These are phyloP conservation scores for Pocillopora meandrina DNA, from an alignment of 92 coral and sea anemone species.

Conservation along the genomic window DNA sequence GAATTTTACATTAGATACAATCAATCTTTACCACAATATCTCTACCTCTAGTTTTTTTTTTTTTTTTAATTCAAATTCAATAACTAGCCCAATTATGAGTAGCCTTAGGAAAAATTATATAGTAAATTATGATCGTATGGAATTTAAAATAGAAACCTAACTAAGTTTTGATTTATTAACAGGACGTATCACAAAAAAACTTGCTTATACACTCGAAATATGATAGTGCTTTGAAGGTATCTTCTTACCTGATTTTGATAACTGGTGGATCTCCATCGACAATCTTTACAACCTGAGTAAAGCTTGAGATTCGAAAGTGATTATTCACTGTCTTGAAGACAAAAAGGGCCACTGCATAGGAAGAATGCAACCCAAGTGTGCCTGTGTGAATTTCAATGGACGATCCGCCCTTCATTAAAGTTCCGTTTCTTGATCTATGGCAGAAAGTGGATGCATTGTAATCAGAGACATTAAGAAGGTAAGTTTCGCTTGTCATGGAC, in stretches of 20 bases:
- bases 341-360: constrained; percentile 54
- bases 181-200: too few species aligned
- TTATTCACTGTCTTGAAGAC: constrained; percentile 43
- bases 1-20: too few species aligned
- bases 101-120: too few species aligned
- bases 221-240: neutral
- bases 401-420: constrained; percentile 43
- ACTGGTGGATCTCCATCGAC: constrained; percentile 75
- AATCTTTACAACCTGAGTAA: constrained; percentile 52
- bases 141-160: too few species aligned
- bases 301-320: constrained; percentile 23
- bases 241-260: constrained; percentile 48
- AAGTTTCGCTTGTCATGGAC: constrained; percentile 11
- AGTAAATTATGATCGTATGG: too few species aligned
- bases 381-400: constrained; percentile 46
- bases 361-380: constrained; percentile 34
- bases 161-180: too few species aligned
- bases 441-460: constrained; percentile 47
- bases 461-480: constrained; percentile 18
- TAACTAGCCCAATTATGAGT: too few species aligned
- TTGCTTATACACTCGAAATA: too few species aligned
- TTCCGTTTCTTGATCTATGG: constrained; percentile 35
- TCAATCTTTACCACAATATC: too few species aligned
- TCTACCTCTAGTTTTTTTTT: too few species aligned
- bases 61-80: too few species aligned